Evolutionary conservation across 2,888 invertebrate genomes (phyloP), one percentile per base, ranked within the genome.

Genomic region (Eurytoma adleriae): DNA sequence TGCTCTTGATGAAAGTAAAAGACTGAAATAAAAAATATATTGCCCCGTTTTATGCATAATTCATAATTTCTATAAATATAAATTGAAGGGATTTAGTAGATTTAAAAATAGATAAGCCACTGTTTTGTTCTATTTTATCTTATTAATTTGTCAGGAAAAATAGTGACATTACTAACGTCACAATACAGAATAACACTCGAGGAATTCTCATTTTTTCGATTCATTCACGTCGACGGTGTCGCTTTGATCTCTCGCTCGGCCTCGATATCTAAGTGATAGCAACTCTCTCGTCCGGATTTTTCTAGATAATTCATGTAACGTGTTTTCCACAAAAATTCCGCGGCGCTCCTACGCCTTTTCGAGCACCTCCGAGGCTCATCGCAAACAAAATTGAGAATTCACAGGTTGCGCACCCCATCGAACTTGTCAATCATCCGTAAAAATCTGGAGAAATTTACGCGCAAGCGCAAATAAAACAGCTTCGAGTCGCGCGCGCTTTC

Each of bases 231-330:
- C 14, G 62, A 16, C 50, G 48, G 18, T 18, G 30, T 70, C 70
- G 48, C 70, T 77, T 77, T 70, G 77, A 77, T 70, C 64, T 77
- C 18, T 24, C 59, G 56, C 56, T 20, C 62, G 54, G 52, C 69
- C 48, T 54, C 69, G 69, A 76, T 76, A 76, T 54, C 69, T 24
- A 52, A 12, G 14, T 14, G 69, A 76, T 69, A 76, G 30, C 62
- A 30, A 40, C 40, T 40, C 40, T 40, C 62, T 10, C 14, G 20
- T 30, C 30, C 61, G 30, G 40, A 40, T 40, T 40, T 40, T 69
- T 76, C 16, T n/a, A 73, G 72, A 72, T 73, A 64, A 7, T 40
- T 20, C 4, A 18, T n/a, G 18, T n/a, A 13, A 13, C 62, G 61
- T 72, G 27, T 52, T 72, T 52, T 27, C 10, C 16, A 5, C 24